Evolutionary conservation across 2,113 vertebrate genomes (phyloP), one percentile per base, ranked within the genome.

Genomic region (Protobothrops flavoviridis): DNA sequence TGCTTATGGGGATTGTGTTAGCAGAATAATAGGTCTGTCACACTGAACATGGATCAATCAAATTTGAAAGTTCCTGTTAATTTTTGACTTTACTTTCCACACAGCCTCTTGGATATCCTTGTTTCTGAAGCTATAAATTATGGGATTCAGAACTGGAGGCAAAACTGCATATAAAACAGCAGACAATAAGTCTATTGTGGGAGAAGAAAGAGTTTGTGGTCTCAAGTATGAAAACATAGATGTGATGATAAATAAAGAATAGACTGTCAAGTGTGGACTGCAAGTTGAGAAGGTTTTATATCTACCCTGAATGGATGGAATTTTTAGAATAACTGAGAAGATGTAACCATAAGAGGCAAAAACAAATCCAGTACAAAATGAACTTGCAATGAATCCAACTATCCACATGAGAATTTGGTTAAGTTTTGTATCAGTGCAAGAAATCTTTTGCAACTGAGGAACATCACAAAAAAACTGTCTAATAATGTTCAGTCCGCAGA

Each of bases 151-250:
- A n/a, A 87, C 56, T 6, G 91, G 91, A 52, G 85, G 91, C 56
- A 92, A 61, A 23, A 92, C 56, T 21, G 56, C 13, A 33, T 92
- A 92, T 17, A 87, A 61, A 21, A 92, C 9, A 61, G 91, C 91
- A 92, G 91, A 92, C 0, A 92, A 2, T 29, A 92, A 21, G 17
- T 92, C 91, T 3, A 64, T 20, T 0, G 11, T 50, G 4, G 26
- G 56, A 24, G 43, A 61, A 57, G 91, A 92, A 33, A 92, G 56
- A 11, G 43, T 4, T 87, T 92, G 48, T 13, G 91, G 91, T 5
- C 91, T 92, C 55, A 92, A 7, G 8, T 91, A 87, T 13, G 91
- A 87, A 92, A 92, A 92, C 56, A 92, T 5, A 87, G 26, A 45
- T 52, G 91, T 61, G 0, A 33, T 21, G 0, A 87, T 52, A 15